Percentiles rank a stretch among this genome's conserved stretches.
These are phyloP conservation scores for Metopolophium dirhodum DNA, from an alignment of 1,140 invertebrate genomes.

Conservation along the genomic window DNA sequence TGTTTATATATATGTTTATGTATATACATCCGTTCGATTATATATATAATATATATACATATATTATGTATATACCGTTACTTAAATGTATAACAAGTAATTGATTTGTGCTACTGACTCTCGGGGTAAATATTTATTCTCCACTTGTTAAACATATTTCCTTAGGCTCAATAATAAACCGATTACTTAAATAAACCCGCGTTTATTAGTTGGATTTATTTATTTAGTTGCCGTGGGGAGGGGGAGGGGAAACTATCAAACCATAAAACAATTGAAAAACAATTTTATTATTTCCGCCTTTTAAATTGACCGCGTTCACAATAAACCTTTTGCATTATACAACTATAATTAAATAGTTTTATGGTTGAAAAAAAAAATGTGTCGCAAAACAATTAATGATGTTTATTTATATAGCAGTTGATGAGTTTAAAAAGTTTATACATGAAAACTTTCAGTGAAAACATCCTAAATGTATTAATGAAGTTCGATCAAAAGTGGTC, in stretches of 20 bases:
- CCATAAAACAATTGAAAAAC: slow-evolving; percentile 6
- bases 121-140: neutral
- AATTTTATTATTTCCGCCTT: neutral
- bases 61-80: neutral
- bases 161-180: neutral
- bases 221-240: neutral
- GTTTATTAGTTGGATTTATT: neutral
- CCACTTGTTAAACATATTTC: neutral
- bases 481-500: neutral
- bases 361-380: neutral
- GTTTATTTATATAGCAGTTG: neutral
- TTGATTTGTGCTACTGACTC: neutral
- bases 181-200: neutral
- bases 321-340: neutral
- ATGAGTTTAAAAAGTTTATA: slow-evolving; percentile 5
- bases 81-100: neutral
- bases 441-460: neutral
- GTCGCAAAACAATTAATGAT: neutral
- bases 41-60: too few relatives aligned
- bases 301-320: neutral
- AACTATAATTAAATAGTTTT: neutral
- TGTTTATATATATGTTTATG: too few relatives aligned
- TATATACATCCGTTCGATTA: too few relatives aligned
- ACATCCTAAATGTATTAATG: neutral
- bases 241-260: too few relatives aligned